Base-by-base conservation (phyloP, 1,140 invertebrate genomes). In the Apis laboriosa region DNA sequence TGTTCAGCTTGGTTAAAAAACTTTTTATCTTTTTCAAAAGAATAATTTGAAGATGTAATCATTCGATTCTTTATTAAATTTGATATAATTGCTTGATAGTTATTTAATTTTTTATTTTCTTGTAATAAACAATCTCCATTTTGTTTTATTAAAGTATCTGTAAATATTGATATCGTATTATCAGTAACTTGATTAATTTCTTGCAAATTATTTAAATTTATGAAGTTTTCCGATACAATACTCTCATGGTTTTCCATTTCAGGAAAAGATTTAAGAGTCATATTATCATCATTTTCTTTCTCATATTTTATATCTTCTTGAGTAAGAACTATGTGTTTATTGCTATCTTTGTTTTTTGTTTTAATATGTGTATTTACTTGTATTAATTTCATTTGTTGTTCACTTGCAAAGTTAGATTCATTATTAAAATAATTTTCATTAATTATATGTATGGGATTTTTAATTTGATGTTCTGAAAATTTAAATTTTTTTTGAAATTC, bases 221-320 rank as follows among this genome's bases (percentile, higher is more conserved):
- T 60, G n/a, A 84, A 28, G 13, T 84, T 43, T 49, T 75, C 63
- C 17, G 71, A 67, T 3, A 87, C n/a, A 24, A 24, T 24, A 67
- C 74, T 64, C 9, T 86, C 71, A 73, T 80, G 70, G 17, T 17
- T 60, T 24, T 87, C 76, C 61, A 53, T 55, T 28, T 87, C 83
- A 79, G 81, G 55, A 67, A 81, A 89, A 51, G 72, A 51, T 56
- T 84, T 55, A 12, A 68, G 43, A 71, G 43, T 67, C 63, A 19
- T 68, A 77, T 70, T 61, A 79, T 58, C 73, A 68, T 43, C 60
- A 7, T 76, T 60, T 43, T 55, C 53, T 76, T 75, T 79, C 8
- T 87, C 84, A 43, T 67, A 85, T n/a, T 67, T 66, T 34, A 70
- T 80, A 56, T 76, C 12, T 71, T 86, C 61, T 24, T 84, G 72